Evolutionary conservation across 2,113 vertebrate species (phyloP).

Genomic region (Sitta europaea): DNA sequence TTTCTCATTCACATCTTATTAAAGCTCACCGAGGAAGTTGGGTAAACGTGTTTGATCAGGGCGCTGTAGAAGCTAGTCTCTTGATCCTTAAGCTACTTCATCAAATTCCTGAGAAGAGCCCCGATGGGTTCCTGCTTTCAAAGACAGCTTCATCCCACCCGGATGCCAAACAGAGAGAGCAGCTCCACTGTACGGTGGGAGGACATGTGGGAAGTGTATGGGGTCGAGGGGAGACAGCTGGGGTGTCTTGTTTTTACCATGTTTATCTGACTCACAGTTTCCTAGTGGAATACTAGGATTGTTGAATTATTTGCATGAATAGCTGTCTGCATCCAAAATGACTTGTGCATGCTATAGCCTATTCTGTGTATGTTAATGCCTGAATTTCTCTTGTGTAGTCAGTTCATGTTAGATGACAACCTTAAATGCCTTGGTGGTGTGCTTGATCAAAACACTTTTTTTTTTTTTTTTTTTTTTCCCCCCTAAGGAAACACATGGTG

Average conservation of each 20-base stretch:
- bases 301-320: background rate
- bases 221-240: background rate
- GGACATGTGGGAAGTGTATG: fast-evolving
- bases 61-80: background rate
- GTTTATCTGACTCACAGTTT: background rate
- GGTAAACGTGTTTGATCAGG: background rate
- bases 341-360: background rate
- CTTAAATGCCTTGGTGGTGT: background rate
- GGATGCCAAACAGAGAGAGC: background rate
- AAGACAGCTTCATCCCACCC: background rate
- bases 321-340: background rate
- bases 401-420: background rate
- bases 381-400: background rate
- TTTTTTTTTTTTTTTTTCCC: background rate
- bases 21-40: background rate
- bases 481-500: background rate
- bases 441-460: background rate
- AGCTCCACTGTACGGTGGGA: background rate
- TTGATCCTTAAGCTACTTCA: background rate
- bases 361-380: background rate
- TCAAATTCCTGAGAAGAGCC: background rate
- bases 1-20: background rate
- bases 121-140: background rate
- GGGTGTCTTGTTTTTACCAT: background rate
- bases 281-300: background rate